These are phyloP conservation scores for Buceros bicornis DNA, from an alignment of 2,797 vertebrate species.

Conservation along the genomic window DNA sequence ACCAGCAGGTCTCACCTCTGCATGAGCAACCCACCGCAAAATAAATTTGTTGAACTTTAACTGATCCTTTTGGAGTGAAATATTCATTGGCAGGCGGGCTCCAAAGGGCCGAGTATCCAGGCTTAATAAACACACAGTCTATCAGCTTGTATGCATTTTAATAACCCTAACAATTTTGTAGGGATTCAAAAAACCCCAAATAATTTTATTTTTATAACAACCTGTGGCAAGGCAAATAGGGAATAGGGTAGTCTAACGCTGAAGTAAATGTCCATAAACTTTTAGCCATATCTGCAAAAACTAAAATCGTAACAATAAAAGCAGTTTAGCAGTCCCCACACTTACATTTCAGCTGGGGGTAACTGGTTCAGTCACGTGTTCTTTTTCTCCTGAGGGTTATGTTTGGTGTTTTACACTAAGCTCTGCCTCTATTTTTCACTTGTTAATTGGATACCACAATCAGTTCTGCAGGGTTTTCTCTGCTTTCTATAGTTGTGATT, in stretches of 20 bases:
- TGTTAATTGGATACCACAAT: conserved; percentile 41
- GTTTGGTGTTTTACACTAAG: conserved; percentile 41
- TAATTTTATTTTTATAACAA: conserved; percentile 53
- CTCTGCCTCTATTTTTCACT: conserved; percentile 23
- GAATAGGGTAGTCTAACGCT: background rate
- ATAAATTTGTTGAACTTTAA: conserved; percentile 4
- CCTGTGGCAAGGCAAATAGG: background rate
- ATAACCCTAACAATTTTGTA: conserved; percentile 10
- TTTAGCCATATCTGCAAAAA: conserved; percentile 59
- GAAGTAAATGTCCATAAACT: conserved; percentile 58
- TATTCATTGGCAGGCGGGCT: conserved; percentile 12
- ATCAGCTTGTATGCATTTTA: conserved; percentile 33
- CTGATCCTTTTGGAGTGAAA: conserved; percentile 12
- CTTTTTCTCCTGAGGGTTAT: conserved; percentile 28
- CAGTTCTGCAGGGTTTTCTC: background rate
- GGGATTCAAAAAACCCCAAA: conserved; percentile 12
- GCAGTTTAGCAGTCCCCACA: conserved; percentile 33
- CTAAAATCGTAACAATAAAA: conserved; percentile 47
- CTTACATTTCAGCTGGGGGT: conserved; percentile 30
- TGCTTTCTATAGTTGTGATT: conserved; percentile 24
- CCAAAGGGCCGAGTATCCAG: background rate
- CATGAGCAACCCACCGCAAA: background rate
- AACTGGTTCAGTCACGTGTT: conserved; percentile 33
- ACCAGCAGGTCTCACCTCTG: background rate
- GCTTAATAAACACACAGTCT: background rate